Evolutionary conservation across 2,113 vertebrate species (phyloP), one percentile per base, ranked within the genome.

Genomic region (Amphiprion ocellaris): DNA sequence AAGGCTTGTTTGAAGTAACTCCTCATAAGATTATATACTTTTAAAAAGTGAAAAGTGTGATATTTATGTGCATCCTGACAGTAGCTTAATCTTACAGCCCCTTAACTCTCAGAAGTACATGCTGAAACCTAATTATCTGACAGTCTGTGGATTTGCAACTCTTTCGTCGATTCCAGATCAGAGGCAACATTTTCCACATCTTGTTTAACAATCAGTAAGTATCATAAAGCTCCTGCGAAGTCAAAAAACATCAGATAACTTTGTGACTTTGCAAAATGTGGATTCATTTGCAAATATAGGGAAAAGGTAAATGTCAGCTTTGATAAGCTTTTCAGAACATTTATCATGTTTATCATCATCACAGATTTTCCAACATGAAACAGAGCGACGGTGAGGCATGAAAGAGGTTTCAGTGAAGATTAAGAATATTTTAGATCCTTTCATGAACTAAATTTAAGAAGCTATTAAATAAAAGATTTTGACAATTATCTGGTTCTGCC

Each of bases 71-170:
- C 64, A 66, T 62, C 64, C 64, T 56, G 7, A 58, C 49, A 49
- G 56, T 14, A 37, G 39, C 47, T 47, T 24, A 62, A 60, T 74
- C 49, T 68, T 5, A 47, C 12, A 0, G 62, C 39, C 47, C 11
- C 63, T 55, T 46, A 80, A 62, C 77, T 55, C 61, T 60, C 19
- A 21, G 2, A 14, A 28, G 23, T 23, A 9, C 14, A 49, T 59
- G 21, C 53, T 26, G 47, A 61, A 54, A 46, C 54, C 56, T 28
- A 62, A 49, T 62, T 74, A 64, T 75, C 66, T 54, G 53, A 39
- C 61, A 61, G 61, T 54, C 23, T 65, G 37, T 21, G 16, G 66
- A 66, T 60, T 44, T 74, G 37, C 19, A 60, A 67, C 41, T 55
- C 30, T 47, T 63, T 63, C 41, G 39, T 41, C 15, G 47, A 64